These are phyloP conservation scores for Chaetorhynchus papuensis DNA, from an alignment of 2,113 vertebrate genomes.

Conservation along the genomic window DNA sequence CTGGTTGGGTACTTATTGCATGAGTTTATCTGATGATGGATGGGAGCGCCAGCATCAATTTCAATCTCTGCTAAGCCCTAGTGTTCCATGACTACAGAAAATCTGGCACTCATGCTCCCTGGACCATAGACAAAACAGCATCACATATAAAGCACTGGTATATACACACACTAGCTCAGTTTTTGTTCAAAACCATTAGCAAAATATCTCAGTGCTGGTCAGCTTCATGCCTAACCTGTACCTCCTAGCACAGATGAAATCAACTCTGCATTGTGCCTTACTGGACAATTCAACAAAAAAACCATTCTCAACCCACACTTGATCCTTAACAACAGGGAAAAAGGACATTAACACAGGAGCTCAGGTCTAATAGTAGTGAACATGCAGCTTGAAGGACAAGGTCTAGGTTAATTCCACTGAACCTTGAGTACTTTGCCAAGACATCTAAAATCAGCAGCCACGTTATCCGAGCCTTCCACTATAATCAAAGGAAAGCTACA, in stretches of 20 bases:
- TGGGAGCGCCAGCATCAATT: neutral
- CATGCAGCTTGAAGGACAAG: neutral
- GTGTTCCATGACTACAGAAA: neutral
- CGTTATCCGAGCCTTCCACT: neutral
- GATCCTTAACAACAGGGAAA: neutral
- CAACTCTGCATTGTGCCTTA: neutral
- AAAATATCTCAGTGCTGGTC: neutral
- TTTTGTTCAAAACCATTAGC: neutral
- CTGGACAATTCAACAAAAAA: neutral
- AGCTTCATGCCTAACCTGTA: neutral
- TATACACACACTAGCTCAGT: neutral
- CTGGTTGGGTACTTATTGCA: neutral
- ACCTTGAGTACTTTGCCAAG: neutral
- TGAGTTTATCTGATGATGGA: neutral
- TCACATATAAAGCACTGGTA: neutral
- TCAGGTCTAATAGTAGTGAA: neutral
- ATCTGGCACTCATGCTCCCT: neutral
- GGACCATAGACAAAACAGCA: neutral
- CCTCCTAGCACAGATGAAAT: neutral
- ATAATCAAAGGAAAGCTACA: neutral
- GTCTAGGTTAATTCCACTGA: neutral
- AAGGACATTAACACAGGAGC: neutral
- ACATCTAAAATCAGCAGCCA: neutral
- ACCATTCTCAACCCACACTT: neutral
- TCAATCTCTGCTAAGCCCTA: neutral